Conservation (phyloP, 2,113 vertebrate genomes). For the Rousettus leschenaultii region DNA sequence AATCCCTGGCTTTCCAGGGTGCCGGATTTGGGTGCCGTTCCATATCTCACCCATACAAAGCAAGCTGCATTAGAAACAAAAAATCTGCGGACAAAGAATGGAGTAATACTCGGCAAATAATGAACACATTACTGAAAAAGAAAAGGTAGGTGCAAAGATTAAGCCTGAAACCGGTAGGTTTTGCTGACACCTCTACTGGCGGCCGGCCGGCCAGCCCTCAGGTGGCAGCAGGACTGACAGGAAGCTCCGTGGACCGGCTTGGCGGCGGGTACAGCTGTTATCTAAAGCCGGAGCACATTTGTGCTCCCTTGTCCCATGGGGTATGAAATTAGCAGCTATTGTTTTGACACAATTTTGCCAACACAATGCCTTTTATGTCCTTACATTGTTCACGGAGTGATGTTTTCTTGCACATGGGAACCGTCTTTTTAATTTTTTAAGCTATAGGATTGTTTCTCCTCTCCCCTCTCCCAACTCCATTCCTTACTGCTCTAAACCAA, state of each 20-base stretch:
- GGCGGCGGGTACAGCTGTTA: conserved; percentile 82
- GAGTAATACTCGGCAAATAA: conserved; percentile 90
- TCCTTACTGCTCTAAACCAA: neutral
- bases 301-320: conserved; percentile 81
- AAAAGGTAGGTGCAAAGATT: conserved; percentile 97
- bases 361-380: conserved; percentile 85
- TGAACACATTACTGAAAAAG: conserved; percentile 88
- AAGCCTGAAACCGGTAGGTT: conserved; percentile 86
- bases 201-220: conserved; percentile 81
- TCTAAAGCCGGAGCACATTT: conserved; percentile 86
- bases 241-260: conserved; percentile 79
- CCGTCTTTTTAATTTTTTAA: conserved; percentile 76
- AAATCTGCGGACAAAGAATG: conserved; percentile 87
- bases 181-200: conserved; percentile 87
- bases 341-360: conserved; percentile 83
- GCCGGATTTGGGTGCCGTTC: conserved; percentile 91
- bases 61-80: conserved; percentile 90
- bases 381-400: conserved; percentile 77
- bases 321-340: conserved; percentile 88
- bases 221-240: conserved; percentile 76
- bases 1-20: conserved; percentile 94
- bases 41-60: conserved; percentile 97
- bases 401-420: conserved; percentile 77
- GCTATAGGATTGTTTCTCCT: conserved; percentile 75
- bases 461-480: neutral